Conservation (phyloP, 2,113 vertebrate genomes). For the Asarcornis scutulata region DNA sequence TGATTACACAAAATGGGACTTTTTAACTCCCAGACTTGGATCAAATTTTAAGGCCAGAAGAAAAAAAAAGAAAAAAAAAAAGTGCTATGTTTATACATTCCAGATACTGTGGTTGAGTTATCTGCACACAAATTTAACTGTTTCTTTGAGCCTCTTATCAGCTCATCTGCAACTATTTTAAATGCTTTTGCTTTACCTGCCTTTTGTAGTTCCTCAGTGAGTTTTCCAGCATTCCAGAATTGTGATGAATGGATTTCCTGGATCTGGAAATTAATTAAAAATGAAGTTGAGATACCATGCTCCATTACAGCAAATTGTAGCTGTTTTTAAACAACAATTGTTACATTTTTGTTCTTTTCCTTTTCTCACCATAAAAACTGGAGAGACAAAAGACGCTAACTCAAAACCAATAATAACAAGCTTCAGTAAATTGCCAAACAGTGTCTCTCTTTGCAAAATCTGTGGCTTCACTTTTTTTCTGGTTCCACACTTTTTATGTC, state of each 20-base stretch:
- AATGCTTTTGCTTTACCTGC: constrained; percentile 68
- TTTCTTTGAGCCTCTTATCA: constrained; percentile 77
- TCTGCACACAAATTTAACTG: constrained; percentile 74
- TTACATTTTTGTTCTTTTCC: background rate
- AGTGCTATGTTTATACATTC: constrained; percentile 77
- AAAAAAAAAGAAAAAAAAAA: constrained; percentile 43
- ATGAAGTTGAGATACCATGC: background rate
- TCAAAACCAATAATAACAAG: background rate
- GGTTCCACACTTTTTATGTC: background rate
- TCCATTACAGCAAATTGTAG: background rate
- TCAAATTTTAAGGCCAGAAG: constrained; percentile 80
- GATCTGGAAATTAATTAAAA: constrained; percentile 68
- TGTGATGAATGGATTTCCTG: constrained; percentile 62
- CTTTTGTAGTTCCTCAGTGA: constrained; percentile 62
- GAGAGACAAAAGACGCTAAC: background rate
- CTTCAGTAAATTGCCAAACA: background rate
- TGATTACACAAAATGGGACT: constrained; percentile 89
- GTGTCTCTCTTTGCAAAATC: background rate
- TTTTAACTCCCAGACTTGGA: constrained; percentile 86
- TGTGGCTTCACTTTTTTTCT: background rate
- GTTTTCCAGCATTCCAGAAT: constrained; percentile 53
- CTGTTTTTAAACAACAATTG: background rate
- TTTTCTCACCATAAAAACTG: background rate
- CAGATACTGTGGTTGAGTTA: constrained; percentile 75
- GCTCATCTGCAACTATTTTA: constrained; percentile 65